phyloP scores from a whole-genome alignment of 2,888 invertebrate genomes.

The Bellardia pandia region DNA sequence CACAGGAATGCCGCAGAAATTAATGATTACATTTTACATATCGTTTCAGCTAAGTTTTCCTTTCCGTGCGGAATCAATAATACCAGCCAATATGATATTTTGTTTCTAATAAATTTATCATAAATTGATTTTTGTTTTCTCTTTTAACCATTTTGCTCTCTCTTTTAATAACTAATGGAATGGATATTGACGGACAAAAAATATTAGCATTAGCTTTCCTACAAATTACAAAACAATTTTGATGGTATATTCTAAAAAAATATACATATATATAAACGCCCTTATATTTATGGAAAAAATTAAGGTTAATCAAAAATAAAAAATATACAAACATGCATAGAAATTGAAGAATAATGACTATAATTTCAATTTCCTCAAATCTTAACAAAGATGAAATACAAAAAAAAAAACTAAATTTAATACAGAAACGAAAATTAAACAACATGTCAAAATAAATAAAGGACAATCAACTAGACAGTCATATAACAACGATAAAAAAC shows the following conservation, averaged over 20 bases:
- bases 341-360: neutral
- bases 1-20: too few species aligned
- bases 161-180: neutral
- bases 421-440: conserved; percentile 20
- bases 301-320: neutral
- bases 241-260: neutral
- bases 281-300: neutral
- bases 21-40: too few species aligned
- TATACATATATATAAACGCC: neutral
- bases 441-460: conserved; percentile 29
- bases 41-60: too few species aligned
- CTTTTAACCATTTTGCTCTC: too few species aligned
- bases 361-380: conserved; percentile 15
- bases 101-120: too few species aligned
- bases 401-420: neutral
- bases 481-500: conserved; percentile 3
- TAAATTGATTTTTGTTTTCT: too few species aligned
- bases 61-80: too few species aligned
- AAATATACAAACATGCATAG: neutral
- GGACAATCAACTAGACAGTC: conserved; percentile 28
- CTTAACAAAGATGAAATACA: neutral
- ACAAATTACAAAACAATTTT: neutral
- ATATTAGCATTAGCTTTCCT: neutral
- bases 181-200: neutral
- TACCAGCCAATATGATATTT: too few species aligned